Percentiles rank a stretch among this genome's conserved stretches.
Conservation (phyloP, 2,888 invertebrate species). For the Unio pictorum region DNA sequence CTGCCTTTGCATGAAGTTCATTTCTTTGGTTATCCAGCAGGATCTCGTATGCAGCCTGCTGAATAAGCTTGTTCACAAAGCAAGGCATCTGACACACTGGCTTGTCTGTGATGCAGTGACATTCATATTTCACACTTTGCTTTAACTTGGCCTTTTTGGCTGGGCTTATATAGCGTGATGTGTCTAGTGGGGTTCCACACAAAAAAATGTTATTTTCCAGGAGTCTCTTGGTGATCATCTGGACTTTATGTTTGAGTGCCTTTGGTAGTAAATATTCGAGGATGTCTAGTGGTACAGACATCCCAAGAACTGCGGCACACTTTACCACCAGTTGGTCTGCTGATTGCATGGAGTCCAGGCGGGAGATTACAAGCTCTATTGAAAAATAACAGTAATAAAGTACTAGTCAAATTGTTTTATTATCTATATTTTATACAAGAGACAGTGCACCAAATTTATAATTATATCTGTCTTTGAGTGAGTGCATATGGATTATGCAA, state of each 20-base stretch:
- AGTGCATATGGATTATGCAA: too few relatives aligned
- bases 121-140: constrained; percentile 17
- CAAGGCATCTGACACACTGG: constrained; percentile 20
- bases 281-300: constrained; percentile 40
- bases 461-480: too few relatives aligned
- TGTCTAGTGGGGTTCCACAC: constrained; percentile 34
- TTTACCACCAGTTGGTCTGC: constrained; percentile 63
- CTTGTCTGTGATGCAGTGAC: constrained; percentile 32
- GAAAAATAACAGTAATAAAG: too few relatives aligned
- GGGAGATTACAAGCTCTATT: constrained; percentile 54
- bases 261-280: constrained; percentile 48
- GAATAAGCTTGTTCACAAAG: constrained; percentile 52
- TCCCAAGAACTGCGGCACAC: constrained; percentile 59
- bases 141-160: constrained; percentile 7
- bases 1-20: constrained; percentile 56
- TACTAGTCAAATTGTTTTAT: too few relatives aligned
- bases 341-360: constrained; percentile 59
- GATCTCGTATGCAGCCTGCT: constrained; percentile 61
- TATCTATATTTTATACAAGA: too few relatives aligned
- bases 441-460: too few relatives aligned
- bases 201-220: constrained; percentile 47
- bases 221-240: constrained; percentile 36
- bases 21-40: constrained; percentile 54
- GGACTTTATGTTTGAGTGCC: constrained; percentile 40
- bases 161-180: constrained; percentile 3